Conservation (phyloP, 2,113 vertebrate species). For the Pelobates fuscus region DNA sequence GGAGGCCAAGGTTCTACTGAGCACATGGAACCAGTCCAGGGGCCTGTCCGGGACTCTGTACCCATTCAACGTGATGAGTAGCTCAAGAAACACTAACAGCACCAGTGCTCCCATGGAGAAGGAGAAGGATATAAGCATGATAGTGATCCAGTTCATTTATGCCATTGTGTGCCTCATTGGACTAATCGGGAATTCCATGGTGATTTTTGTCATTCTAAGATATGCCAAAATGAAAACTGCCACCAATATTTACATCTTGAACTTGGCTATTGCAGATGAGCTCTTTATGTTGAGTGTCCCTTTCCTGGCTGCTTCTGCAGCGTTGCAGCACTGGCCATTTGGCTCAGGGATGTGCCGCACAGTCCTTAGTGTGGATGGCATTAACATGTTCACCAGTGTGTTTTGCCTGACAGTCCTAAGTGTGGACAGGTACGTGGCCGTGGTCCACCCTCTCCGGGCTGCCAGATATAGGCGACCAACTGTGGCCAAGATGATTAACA, state of each 20-base stretch:
- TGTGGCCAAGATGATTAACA: conserved; percentile 72
- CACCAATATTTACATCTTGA: conserved; percentile 82
- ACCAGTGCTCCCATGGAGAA: conserved; percentile 20
- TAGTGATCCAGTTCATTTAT: conserved; percentile 80
- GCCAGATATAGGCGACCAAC: conserved; percentile 70
- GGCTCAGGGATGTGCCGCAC: conserved; percentile 76
- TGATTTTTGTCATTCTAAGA: conserved; percentile 77
- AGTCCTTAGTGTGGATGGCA: conserved; percentile 79
- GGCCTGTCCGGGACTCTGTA: conserved; percentile 51
- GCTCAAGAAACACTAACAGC: conserved; percentile 50
- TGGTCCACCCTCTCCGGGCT: conserved; percentile 75
- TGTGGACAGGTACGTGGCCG: conserved; percentile 78
- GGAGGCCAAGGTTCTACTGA: conserved; percentile 40
- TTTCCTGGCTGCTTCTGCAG: conserved; percentile 75
- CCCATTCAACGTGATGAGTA: background rate
- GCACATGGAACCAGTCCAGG: conserved; percentile 24
- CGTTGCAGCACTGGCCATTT: conserved; percentile 78
- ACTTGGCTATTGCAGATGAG: conserved; percentile 77
- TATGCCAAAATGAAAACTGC: conserved; percentile 75
- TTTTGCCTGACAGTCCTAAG: conserved; percentile 81
- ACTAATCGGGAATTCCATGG: conserved; percentile 77
- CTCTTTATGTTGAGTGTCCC: conserved; percentile 81
- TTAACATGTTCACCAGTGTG: conserved; percentile 83
- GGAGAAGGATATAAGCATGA: conserved; percentile 55
- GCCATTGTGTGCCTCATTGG: conserved; percentile 72